Evolutionary conservation across 2,797 vertebrate genomes (phyloP).

Genomic region (Harpagifer antarcticus): DNA sequence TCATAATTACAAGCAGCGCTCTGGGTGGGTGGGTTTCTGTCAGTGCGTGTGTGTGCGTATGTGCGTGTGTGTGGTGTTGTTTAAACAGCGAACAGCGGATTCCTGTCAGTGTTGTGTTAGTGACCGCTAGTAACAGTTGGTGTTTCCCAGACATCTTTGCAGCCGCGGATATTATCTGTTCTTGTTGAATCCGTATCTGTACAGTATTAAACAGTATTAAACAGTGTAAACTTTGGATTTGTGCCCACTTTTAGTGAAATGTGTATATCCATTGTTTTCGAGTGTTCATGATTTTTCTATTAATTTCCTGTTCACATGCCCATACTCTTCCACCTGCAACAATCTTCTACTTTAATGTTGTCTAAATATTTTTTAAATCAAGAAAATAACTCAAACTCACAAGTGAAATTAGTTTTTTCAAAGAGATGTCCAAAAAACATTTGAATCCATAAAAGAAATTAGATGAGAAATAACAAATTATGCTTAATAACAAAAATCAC

Average conservation of each 20-base stretch:
- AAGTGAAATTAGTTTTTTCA: not conserved
- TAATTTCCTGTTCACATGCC: conserved; percentile 21
- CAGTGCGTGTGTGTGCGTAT: conserved; percentile 46
- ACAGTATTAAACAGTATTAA: conserved; percentile 16
- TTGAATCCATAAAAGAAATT: not conserved
- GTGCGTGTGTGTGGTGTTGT: too few species aligned
- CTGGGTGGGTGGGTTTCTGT: conserved; percentile 62
- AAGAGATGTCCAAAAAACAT: not conserved
- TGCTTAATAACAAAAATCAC: not conserved
- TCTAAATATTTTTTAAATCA: not conserved
- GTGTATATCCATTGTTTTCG: conserved; percentile 20
- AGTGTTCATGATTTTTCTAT: not conserved
- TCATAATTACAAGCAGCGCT: conserved; percentile 74
- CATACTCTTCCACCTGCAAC: conserved; percentile 11
- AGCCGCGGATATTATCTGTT: conserved; percentile 38
- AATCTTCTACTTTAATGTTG: not conserved
- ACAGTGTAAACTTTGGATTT: conserved; percentile 3
- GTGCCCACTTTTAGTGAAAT: conserved; percentile 16
- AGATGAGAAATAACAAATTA: not conserved
- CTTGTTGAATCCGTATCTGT: conserved; percentile 27
- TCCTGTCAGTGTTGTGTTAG: conserved; percentile 66
- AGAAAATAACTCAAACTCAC: not conserved
- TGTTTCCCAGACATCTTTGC: conserved; percentile 62
- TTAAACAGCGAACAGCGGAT: conserved; percentile 53
- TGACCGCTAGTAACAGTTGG: conserved; percentile 59